Evolutionary conservation across 1,140 invertebrate genomes (phyloP).

Genomic region (Macrotrachela quadricornifera): DNA sequence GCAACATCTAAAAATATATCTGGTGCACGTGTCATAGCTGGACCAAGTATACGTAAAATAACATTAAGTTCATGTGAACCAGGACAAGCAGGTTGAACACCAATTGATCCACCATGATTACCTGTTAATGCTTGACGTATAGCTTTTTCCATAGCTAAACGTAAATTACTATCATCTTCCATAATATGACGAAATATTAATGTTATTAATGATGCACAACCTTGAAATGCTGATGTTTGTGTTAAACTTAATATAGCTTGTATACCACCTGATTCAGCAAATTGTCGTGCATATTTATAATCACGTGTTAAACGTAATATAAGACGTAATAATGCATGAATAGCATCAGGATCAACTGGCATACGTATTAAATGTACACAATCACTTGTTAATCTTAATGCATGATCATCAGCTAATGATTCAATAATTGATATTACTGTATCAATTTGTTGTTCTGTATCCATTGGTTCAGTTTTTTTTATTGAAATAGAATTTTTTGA

Average conservation of each 20-base stretch:
- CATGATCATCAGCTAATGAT: not conserved
- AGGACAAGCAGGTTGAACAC: constrained; percentile 31
- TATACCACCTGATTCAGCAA: constrained; percentile 51
- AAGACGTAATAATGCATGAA: constrained; percentile 55
- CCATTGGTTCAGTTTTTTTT: constrained; percentile 9
- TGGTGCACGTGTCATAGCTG: constrained; percentile 53
- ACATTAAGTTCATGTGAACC: constrained; percentile 59
- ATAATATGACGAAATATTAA: constrained; percentile 59
- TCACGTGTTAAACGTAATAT: constrained; percentile 52
- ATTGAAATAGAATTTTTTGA: not conserved
- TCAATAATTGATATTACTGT: constrained; percentile 19
- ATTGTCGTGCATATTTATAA: constrained; percentile 49
- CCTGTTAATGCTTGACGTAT: constrained; percentile 44
- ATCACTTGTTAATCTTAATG: constrained; percentile 24
- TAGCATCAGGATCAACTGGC: constrained; percentile 48
- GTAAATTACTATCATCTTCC: constrained; percentile 51
- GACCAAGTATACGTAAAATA: constrained; percentile 51
- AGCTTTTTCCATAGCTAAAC: constrained; percentile 59
- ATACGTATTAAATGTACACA: constrained; percentile 47
- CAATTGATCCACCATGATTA: constrained; percentile 20
- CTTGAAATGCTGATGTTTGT: constrained; percentile 48
- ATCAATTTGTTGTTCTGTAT: constrained; percentile 15
- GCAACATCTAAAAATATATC: constrained; percentile 49
- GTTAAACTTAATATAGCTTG: constrained; percentile 46
- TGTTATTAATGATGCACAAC: constrained; percentile 53